Conservation (phyloP, 2,888 invertebrate genomes). For the Lagria hirta region DNA sequence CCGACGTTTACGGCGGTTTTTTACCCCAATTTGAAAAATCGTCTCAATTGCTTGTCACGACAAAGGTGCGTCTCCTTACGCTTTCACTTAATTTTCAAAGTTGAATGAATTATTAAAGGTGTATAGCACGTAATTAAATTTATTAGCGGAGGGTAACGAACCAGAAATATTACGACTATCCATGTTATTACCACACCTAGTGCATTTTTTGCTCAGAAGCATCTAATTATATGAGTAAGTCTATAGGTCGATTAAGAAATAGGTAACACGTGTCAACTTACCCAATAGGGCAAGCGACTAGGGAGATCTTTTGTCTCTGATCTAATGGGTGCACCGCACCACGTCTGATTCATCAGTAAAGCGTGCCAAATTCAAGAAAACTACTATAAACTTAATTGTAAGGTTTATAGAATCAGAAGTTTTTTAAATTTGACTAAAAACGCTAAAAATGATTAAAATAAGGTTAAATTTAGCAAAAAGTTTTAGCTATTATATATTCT, state of each 20-base stretch:
- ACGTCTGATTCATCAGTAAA: too few species aligned
- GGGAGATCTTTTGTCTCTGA: conserved; percentile 12
- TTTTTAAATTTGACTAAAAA: too few species aligned
- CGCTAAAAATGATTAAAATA: too few species aligned
- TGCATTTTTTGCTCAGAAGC: conserved; percentile 14
- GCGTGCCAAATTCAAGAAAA: too few species aligned
- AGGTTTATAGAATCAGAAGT: too few species aligned
- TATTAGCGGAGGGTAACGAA: conserved; percentile 31
- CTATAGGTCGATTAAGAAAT: conserved; percentile 15
- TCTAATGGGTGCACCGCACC: too few species aligned
- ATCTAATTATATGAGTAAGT: conserved; percentile 14
- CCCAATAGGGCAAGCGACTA: conserved; percentile 11
- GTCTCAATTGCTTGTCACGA: conserved; percentile 9
- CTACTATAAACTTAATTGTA: too few species aligned
- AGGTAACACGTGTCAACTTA: conserved; percentile 16
- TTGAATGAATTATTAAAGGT: conserved; percentile 25
- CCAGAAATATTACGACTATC: conserved; percentile 21
- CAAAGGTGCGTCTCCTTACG: conserved; percentile 24
- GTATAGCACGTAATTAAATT: conserved; percentile 29
- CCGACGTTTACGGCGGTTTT: too few species aligned
- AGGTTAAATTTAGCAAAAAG: too few species aligned
- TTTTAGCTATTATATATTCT: too few species aligned
- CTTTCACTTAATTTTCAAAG: conserved; percentile 27
- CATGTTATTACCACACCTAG: conserved; percentile 16
- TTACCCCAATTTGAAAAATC: conserved; percentile 9